A percentile compares a stretch with the other conserved stretches of the same genome.
phyloP scores from a whole-genome alignment of 2,113 vertebrate genomes.

The Ophiodon elongatus region DNA sequence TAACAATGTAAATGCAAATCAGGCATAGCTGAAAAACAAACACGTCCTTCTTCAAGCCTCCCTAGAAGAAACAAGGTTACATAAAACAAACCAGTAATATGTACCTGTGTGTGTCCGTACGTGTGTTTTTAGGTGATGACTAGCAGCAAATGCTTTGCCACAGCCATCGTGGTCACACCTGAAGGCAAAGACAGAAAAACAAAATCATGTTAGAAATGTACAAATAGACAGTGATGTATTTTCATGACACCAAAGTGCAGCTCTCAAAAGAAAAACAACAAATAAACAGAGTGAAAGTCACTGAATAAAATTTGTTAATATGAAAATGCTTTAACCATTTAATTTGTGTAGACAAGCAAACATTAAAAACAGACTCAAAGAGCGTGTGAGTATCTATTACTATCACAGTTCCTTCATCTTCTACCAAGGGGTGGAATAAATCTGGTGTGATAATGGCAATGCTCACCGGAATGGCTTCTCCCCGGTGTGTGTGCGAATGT shows the following conservation, averaged over 20 bases:
- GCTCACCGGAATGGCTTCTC: slow-evolving; percentile 97
- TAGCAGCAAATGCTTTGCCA: slow-evolving; percentile 98
- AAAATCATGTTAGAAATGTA: neutral
- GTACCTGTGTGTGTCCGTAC: slow-evolving; percentile 98
- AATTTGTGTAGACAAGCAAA: neutral
- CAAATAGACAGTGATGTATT: neutral
- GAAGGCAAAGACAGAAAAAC: slow-evolving; percentile 9
- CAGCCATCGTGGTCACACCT: slow-evolving; percentile 99
- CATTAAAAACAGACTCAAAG: neutral
- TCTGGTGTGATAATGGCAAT: slow-evolving; percentile 10
- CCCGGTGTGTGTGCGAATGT: slow-evolving; percentile 98
- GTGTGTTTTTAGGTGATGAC: slow-evolving; percentile 98
- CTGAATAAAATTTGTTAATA: neutral
- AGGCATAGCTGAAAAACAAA: slow-evolving; percentile 3
- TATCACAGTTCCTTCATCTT: slow-evolving; percentile 14
- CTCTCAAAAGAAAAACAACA: too few relatives aligned
- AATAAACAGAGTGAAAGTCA: neutral
- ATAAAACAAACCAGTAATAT: slow-evolving; percentile 31
- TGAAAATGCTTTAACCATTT: neutral
- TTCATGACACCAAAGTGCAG: neutral
- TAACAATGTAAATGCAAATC: slow-evolving; percentile 17
- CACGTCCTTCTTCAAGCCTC: neutral
- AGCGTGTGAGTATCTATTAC: neutral
- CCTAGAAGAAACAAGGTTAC: neutral
- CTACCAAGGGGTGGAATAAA: slow-evolving; percentile 9